A percentile compares a stretch with the other conserved stretches of the same genome.
These are phyloP conservation scores for Aspiorhynchus laticeps DNA, from an alignment of 2,113 vertebrate genomes.

Conservation along the genomic window DNA sequence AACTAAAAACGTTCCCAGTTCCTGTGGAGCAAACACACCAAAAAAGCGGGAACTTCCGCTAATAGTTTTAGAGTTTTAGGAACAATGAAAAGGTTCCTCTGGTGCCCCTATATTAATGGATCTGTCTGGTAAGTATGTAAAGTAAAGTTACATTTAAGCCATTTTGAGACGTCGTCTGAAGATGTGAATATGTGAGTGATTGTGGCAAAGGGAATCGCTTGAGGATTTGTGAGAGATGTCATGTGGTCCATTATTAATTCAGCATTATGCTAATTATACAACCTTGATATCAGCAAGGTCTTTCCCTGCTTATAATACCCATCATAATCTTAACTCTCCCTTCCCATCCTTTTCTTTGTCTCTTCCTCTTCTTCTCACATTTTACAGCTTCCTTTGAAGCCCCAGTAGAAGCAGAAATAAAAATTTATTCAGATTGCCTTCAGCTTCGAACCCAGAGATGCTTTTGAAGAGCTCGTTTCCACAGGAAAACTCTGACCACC, in stretches of 20 bases:
- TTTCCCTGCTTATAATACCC: neutral
- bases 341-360: neutral
- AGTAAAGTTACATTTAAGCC: too few species aligned
- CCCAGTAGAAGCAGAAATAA: slow-evolving; percentile 3
- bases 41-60: too few species aligned
- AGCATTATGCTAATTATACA: neutral
- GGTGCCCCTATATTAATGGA: too few species aligned
- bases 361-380: slow-evolving; percentile 12
- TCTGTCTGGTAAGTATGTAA: too few species aligned
- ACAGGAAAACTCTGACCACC: slow-evolving; percentile 3
- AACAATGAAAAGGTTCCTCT: too few species aligned
- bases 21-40: too few species aligned
- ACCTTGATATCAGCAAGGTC: neutral
- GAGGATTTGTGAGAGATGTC: slow-evolving; percentile 27
- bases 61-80: too few species aligned
- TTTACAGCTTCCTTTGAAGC: neutral
- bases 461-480: neutral
- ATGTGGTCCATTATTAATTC: neutral
- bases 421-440: neutral
- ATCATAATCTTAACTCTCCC: slow-evolving; percentile 1
- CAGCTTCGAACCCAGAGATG: neutral
- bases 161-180: neutral
- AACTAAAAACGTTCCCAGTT: too few species aligned
- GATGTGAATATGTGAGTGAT: neutral
- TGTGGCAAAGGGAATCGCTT: slow-evolving; percentile 7